phyloP scores from a whole-genome alignment of 2,113 vertebrate species.

The Dipodomys merriami region DNA sequence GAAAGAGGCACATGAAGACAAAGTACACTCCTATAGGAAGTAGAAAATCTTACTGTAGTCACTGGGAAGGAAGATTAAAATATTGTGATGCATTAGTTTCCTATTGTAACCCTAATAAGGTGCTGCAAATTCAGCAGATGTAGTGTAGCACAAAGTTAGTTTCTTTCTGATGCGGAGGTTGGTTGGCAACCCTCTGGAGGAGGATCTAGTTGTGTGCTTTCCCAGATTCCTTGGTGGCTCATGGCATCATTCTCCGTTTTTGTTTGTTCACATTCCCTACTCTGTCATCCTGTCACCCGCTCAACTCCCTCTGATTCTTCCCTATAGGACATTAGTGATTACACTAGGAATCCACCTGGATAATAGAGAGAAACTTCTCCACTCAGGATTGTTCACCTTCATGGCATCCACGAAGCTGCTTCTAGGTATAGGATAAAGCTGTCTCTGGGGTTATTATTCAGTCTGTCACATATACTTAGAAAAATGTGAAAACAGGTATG shows the following conservation, averaged over 20 bases:
- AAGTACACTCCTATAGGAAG: background rate
- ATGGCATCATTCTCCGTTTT: background rate
- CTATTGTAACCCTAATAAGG: background rate
- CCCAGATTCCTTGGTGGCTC: background rate
- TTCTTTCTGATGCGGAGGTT: background rate
- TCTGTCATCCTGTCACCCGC: background rate
- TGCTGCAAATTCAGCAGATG: background rate
- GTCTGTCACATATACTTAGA: background rate
- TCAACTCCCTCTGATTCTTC: background rate
- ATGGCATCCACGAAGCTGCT: background rate
- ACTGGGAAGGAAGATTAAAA: background rate
- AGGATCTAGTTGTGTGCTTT: background rate
- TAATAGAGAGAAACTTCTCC: background rate
- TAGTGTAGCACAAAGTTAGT: background rate
- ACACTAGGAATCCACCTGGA: background rate
- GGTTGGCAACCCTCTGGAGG: background rate
- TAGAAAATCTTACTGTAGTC: background rate
- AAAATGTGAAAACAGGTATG: background rate
- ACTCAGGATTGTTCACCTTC: background rate
- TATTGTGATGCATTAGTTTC: background rate
- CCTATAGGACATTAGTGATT: background rate
- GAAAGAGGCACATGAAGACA: conserved; percentile 12
- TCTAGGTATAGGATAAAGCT: background rate
- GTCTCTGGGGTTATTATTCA: background rate
- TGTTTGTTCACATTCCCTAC: background rate